Percentiles rank a stretch among this genome's conserved stretches.
phyloP scores from a whole-genome alignment of 2,113 vertebrate species.

The Laticauda laticaudata region DNA sequence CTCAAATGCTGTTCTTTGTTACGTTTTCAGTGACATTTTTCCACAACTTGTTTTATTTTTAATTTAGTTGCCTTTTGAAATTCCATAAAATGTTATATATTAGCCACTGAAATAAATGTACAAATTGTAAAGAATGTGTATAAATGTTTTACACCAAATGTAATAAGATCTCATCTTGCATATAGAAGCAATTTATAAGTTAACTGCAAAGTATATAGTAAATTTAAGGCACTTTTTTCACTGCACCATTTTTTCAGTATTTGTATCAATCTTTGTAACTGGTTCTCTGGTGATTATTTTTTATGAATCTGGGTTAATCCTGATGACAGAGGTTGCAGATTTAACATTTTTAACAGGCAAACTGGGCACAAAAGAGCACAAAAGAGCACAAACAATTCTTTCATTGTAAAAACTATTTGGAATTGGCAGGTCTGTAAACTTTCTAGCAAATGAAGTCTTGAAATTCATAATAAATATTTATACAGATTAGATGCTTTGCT shows the following conservation, averaged over 20 bases:
- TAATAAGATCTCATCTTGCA: conserved; percentile 64
- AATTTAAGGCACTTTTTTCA: conserved; percentile 73
- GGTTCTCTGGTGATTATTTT: conserved; percentile 41
- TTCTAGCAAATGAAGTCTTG: conserved; percentile 56
- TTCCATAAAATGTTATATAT: conserved; percentile 69
- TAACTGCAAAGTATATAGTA: conserved; percentile 74
- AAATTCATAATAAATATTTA: conserved; percentile 70
- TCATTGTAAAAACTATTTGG: conserved; percentile 35
- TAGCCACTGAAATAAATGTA: conserved; percentile 78
- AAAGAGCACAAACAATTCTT: conserved; percentile 38
- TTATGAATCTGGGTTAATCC: conserved; percentile 51
- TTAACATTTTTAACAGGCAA: conserved; percentile 14
- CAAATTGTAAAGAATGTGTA: conserved; percentile 83
- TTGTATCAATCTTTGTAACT: conserved; percentile 61
- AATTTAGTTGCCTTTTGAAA: conserved; percentile 66
- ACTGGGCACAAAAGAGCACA: conserved; percentile 39
- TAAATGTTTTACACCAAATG: conserved; percentile 80
- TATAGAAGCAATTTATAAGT: conserved; percentile 75
- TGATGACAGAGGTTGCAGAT: conserved; percentile 33
- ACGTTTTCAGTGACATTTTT: conserved; percentile 63
- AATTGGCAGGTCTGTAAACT: conserved; percentile 40
- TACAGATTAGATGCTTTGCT: conserved; percentile 48
- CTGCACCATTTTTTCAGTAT: conserved; percentile 60
- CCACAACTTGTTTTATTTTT: conserved; percentile 59
- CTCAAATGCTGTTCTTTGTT: conserved; percentile 54